Evolutionary conservation across 92 coral and sea anemone species (phyloP).

Genomic region (Bergia puertoricense): DNA sequence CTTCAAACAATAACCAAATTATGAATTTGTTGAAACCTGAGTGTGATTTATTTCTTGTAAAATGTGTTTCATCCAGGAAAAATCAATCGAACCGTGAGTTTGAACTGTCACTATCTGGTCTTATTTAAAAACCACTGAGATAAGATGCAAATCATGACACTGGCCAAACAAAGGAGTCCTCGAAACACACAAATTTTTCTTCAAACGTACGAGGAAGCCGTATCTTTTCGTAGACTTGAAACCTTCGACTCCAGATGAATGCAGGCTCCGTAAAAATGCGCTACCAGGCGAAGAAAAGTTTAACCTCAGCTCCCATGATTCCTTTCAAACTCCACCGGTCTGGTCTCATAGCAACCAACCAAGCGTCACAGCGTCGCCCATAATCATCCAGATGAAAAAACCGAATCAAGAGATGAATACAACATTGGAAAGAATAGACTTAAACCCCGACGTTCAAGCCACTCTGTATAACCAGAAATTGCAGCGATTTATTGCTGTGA

Average conservation of each 20-base stretch:
- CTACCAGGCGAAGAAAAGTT: constrained; percentile 42
- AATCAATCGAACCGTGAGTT: constrained; percentile 48
- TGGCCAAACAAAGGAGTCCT: constrained; percentile 31
- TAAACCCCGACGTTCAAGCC: not conserved
- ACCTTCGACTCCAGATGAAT: constrained; percentile 40
- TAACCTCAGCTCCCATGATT: not conserved
- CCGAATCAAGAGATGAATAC: not conserved
- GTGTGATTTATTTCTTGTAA: constrained; percentile 44
- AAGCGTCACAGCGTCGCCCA: not conserved
- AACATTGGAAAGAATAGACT: not conserved
- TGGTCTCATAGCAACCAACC: not conserved
- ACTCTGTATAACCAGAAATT: too few relatives aligned
- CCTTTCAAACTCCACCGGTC: not conserved
- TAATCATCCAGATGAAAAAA: not conserved
- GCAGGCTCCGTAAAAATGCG: constrained; percentile 50
- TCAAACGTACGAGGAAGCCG: constrained; percentile 18
- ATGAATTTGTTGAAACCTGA: constrained; percentile 14
- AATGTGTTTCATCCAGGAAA: too few relatives aligned
- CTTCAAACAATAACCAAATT: too few relatives aligned
- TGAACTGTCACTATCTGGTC: not conserved
- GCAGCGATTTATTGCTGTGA: too few relatives aligned
- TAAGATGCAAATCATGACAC: constrained; percentile 25
- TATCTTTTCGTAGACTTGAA: constrained; percentile 45
- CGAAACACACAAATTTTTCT: constrained; percentile 4
- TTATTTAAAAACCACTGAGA: constrained; percentile 1